phyloP scores from a whole-genome alignment of 2,797 vertebrate genomes.

The Lithobates sylvaticus region DNA sequence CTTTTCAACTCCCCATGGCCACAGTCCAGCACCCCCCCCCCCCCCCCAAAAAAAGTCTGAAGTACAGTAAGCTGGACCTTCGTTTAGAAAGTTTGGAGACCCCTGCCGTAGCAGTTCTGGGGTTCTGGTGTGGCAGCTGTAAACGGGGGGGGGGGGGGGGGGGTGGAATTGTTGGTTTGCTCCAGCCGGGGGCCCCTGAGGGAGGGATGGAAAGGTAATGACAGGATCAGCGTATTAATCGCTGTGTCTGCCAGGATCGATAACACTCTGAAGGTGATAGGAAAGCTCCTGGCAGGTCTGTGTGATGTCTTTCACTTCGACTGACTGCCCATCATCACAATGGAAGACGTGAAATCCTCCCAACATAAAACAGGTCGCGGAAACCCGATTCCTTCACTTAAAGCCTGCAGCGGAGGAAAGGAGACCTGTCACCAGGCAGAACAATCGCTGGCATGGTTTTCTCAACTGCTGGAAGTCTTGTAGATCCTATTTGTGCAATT shows the following conservation, averaged over 20 bases:
- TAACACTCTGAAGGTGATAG: constrained; percentile 53
- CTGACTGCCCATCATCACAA: constrained; percentile 27
- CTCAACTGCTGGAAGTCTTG: background rate
- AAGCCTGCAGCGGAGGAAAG: background rate
- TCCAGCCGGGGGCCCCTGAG: constrained; percentile 30
- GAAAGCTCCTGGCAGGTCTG: constrained; percentile 75
- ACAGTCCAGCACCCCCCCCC: no score
- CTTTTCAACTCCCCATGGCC: no score
- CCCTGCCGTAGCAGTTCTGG: no score
- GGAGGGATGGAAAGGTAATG: constrained; percentile 39
- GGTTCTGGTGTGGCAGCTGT: constrained; percentile 36
- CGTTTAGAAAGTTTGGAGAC: no score
- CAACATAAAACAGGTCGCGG: constrained; percentile 4
- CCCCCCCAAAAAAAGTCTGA: no score
- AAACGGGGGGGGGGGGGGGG: constrained; percentile 2
- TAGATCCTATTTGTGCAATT: no score
- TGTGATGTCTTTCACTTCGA: constrained; percentile 65
- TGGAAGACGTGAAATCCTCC: constrained; percentile 22
- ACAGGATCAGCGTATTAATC: constrained; percentile 58
- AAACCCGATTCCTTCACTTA: constrained; percentile 32
- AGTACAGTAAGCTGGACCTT: no score
- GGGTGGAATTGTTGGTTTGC: constrained; percentile 22
- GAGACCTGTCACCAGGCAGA: background rate
- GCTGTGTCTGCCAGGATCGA: constrained; percentile 58
- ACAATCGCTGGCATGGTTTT: constrained; percentile 18